These are phyloP conservation scores for Thymelicus acteon DNA, from an alignment of 2,888 invertebrate genomes.

Conservation along the genomic window DNA sequence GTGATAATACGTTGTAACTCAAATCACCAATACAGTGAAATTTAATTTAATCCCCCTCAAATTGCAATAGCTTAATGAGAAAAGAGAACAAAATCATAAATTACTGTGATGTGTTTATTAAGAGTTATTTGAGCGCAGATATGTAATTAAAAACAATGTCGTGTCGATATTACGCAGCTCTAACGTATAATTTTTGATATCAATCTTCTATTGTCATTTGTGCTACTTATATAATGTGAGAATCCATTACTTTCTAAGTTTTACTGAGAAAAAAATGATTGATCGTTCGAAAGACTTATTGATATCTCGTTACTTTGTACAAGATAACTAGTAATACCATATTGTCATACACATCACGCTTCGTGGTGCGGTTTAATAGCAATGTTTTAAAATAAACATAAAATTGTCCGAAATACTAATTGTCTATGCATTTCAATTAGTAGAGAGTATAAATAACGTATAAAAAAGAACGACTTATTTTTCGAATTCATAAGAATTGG, in stretches of 20 bases:
- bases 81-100: not conserved
- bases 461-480: too few relatives aligned
- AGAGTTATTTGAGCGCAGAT: conserved; percentile 13
- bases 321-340: not conserved
- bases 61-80: too few relatives aligned
- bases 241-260: conserved; percentile 37
- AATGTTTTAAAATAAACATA: too few relatives aligned
- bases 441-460: too few relatives aligned
- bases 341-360: too few relatives aligned
- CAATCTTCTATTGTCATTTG: conserved; percentile 36
- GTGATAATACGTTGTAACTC: too few relatives aligned
- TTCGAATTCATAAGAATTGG: too few relatives aligned
- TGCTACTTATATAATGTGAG: conserved; percentile 32
- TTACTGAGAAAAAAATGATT: conserved; percentile 35
- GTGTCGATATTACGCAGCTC: conserved; percentile 8
- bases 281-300: conserved; percentile 25
- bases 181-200: conserved; percentile 35
- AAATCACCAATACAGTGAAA: too few relatives aligned
- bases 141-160: conserved; percentile 20
- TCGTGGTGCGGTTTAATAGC: too few relatives aligned
- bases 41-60: too few relatives aligned
- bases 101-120: not conserved
- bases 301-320: conserved; percentile 17
- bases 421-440: too few relatives aligned
- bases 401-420: too few relatives aligned